Evolutionary conservation across 2,888 invertebrate species (phyloP).

Genomic region (Watsonalla cultraria): DNA sequence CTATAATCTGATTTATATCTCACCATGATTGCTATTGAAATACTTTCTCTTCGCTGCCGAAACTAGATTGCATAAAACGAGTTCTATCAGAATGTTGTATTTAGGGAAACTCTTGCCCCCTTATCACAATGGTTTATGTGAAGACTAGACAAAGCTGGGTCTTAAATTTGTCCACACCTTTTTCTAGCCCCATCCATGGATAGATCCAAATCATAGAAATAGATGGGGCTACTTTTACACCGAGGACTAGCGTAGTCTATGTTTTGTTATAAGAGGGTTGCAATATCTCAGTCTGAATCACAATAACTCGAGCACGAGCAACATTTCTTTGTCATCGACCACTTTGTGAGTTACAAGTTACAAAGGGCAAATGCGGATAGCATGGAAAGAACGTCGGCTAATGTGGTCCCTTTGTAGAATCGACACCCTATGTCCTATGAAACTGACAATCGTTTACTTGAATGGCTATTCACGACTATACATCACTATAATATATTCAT

Average conservation of each 20-base stretch:
- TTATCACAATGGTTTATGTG: no score
- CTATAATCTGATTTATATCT: background rate
- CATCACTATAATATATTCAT: constrained; percentile 8
- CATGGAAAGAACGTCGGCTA: constrained; percentile 15
- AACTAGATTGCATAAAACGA: constrained; percentile 32
- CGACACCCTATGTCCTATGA: constrained; percentile 16
- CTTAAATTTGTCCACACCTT: no score
- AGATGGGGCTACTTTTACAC: no score
- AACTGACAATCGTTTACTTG: constrained; percentile 19
- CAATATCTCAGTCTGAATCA: background rate
- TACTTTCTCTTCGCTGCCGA: constrained; percentile 30
- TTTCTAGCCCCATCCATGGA: no score
- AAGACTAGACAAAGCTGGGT: no score
- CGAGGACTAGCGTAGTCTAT: no score
- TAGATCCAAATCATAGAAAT: no score
- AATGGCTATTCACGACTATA: constrained; percentile 14
- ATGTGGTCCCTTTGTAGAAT: constrained; percentile 7
- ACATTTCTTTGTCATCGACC: no score
- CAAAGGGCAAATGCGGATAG: background rate
- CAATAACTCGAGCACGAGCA: background rate
- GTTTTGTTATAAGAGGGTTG: no score
- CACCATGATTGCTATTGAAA: constrained; percentile 12
- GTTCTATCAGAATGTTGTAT: constrained; percentile 5
- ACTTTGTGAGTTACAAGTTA: no score
- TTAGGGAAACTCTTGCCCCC: background rate